Evolutionary conservation across 2,797 vertebrate genomes (phyloP).

Genomic region (Lagorchestes hirsutus): DNA sequence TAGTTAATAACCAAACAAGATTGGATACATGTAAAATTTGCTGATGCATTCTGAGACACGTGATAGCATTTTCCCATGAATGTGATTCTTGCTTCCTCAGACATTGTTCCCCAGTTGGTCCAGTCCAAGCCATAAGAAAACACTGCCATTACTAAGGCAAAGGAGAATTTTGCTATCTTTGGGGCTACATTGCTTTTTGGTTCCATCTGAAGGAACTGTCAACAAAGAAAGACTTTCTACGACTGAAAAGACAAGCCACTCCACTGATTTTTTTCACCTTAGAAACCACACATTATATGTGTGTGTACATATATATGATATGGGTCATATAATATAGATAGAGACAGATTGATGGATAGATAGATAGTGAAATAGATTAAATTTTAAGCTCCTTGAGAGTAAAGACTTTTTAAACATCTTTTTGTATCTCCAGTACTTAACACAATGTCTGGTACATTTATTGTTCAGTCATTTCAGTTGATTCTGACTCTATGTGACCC

Average conservation of each 20-base stretch:
- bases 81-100: conserved; percentile 76
- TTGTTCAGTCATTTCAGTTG: neutral
- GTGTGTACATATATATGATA: neutral
- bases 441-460: neutral
- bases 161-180: conserved; percentile 45
- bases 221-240: conserved; percentile 40
- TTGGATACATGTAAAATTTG: conserved; percentile 57
- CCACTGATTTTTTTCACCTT: neutral
- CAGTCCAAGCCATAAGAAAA: conserved; percentile 73
- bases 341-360: neutral
- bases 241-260: conserved; percentile 38
- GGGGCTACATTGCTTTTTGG: conserved; percentile 53
- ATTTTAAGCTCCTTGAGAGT: neutral
- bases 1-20: conserved; percentile 68
- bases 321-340: neutral
- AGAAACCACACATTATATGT: neutral
- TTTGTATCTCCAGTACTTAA: neutral
- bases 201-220: neutral
- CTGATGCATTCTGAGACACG: conserved; percentile 79
- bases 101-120: conserved; percentile 69
- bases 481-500: neutral
- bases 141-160: conserved; percentile 58
- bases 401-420: neutral
- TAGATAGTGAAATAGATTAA: neutral
- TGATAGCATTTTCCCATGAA: conserved; percentile 79